Evolutionary conservation across 2,888 invertebrate species (phyloP), one percentile per base, ranked within the genome.

Genomic region (Anorthoa munda): DNA sequence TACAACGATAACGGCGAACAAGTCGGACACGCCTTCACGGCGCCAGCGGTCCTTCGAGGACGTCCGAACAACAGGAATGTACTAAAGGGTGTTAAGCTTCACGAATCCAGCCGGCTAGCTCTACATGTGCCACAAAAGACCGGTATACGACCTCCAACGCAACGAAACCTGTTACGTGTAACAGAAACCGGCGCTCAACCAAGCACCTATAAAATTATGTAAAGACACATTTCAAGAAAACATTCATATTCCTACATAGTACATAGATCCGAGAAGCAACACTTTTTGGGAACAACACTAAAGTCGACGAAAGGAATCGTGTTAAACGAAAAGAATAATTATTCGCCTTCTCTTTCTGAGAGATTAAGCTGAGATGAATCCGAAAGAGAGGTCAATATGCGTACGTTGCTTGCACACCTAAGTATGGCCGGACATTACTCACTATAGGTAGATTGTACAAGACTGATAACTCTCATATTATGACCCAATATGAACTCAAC

Each of bases 401-500:
- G 96, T 96, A 96, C 96, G 96, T 96, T 94, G 96, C 93, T 92
- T 93, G 95, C 94, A 95, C 95, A 95, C 95, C 95, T 95, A 95
- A 95, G 94, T 95, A 95, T 95, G 95, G 95, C 95, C 96, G 96
- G 96, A 96, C 96, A 96, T 96, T 95, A 95, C 95, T 96, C 95
- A 96, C 95, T 95, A 95, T 94, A 95, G 94, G 94, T 96, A 96
- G 94, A 95, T 96, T 94, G 93, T 92, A 93, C 90, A 88, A 90
- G 89, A 89, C 90, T 95, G 94, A 95, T 95, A 95, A 94, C 92
- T 94, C 90, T 89, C 90, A 87, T 90, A 90, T 86, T 91, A 87
- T 86, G 88, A 87, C 88, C 85, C 82, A 86, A 83, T 82, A 88
- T 86, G 86, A 89, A 83, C 86, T 83, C 86, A 85, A 91, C 93